Conservation (phyloP, 2,888 invertebrate species). For the Aphrophora alni region DNA sequence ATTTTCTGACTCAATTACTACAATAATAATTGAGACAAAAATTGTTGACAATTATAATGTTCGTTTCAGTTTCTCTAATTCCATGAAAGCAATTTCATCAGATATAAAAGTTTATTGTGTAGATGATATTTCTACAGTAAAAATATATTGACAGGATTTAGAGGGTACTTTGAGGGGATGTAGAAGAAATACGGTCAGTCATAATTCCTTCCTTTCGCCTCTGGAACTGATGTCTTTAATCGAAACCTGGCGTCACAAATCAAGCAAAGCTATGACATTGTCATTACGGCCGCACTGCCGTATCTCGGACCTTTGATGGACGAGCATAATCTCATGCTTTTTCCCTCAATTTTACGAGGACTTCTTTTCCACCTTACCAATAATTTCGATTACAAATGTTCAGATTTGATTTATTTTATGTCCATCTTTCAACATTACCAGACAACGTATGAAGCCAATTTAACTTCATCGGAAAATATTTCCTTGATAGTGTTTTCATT, state of each 20-base stretch:
- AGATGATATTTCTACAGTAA: background rate
- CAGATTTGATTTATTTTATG: background rate
- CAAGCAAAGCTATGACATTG: conserved; percentile 36
- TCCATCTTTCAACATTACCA: background rate
- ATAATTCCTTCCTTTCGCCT: conserved; percentile 32
- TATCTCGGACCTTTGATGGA: background rate
- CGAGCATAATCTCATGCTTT: background rate
- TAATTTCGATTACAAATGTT: background rate
- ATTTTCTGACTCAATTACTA: too few species aligned
- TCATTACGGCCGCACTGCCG: conserved; percentile 8
- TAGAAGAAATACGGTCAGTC: conserved; percentile 20
- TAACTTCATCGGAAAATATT: background rate
- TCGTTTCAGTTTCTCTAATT: too few species aligned
- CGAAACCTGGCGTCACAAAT: conserved; percentile 45
- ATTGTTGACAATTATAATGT: too few species aligned
- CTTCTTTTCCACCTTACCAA: background rate
- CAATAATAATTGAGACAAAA: too few species aligned
- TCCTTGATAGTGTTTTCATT: too few species aligned
- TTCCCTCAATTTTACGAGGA: background rate
- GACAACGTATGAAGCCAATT: background rate
- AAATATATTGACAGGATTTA: background rate
- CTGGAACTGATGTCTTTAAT: conserved; percentile 45
- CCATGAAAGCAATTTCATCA: background rate
- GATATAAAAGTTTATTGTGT: background rate
- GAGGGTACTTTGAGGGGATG: background rate